phyloP scores from a whole-genome alignment of 2,888 invertebrate genomes.

The Heliconius erato region DNA sequence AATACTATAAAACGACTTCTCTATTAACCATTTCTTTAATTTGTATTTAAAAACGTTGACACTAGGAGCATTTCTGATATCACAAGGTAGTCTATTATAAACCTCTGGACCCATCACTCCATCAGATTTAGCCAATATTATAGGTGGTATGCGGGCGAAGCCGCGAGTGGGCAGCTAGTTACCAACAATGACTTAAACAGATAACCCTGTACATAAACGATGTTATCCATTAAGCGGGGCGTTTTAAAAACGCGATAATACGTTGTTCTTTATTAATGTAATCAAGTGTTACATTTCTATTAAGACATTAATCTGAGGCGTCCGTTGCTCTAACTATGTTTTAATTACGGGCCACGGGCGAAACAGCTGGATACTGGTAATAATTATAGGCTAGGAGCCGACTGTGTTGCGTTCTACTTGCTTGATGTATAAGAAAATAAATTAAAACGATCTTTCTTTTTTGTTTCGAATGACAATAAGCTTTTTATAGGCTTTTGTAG shows the following conservation, averaged over 20 bases:
- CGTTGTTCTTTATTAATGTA: slow-evolving; percentile 67
- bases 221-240: slow-evolving; percentile 68
- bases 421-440: slow-evolving; percentile 3
- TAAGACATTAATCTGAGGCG: slow-evolving; percentile 78
- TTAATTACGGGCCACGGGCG: slow-evolving; percentile 78
- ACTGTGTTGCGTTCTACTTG: slow-evolving; percentile 61
- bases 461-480: neutral
- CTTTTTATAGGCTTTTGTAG: neutral
- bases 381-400: slow-evolving; percentile 75
- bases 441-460: neutral
- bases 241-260: slow-evolving; percentile 65
- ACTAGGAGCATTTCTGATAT: too few relatives aligned
- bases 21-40: too few relatives aligned
- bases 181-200: neutral
- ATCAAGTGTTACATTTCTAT: slow-evolving; percentile 82
- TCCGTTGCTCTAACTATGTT: slow-evolving; percentile 79
- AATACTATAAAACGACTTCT: too few relatives aligned
- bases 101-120: too few relatives aligned
- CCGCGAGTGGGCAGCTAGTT: too few relatives aligned
- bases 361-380: slow-evolving; percentile 72
- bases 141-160: too few relatives aligned
- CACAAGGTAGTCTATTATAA: too few relatives aligned
- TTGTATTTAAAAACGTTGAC: too few relatives aligned
- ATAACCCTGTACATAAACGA: slow-evolving; percentile 50
- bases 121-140: too few relatives aligned